phyloP scores from a whole-genome alignment of 2,113 vertebrate genomes.

The Salvelinus fontinalis region DNA sequence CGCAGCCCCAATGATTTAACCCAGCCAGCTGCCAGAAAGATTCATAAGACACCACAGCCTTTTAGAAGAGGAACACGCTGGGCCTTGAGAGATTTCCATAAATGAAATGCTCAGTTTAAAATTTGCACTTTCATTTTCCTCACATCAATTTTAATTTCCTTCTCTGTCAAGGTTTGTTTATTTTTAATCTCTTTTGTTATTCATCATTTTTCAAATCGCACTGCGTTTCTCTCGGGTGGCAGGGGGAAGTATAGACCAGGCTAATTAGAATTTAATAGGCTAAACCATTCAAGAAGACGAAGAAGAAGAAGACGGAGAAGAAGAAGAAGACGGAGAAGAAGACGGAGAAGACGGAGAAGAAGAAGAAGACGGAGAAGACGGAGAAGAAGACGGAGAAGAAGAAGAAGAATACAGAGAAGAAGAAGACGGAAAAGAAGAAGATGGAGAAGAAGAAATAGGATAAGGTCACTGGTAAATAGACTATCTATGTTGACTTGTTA shows the following conservation, averaged over 20 bases:
- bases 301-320: background rate
- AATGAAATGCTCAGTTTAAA: conserved; percentile 52
- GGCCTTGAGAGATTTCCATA: conserved; percentile 47
- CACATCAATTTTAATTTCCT: conserved; percentile 36
- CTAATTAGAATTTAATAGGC: conserved; percentile 48
- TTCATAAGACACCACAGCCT: conserved; percentile 22
- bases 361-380: no score
- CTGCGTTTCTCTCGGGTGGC: background rate
- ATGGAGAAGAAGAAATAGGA: no score
- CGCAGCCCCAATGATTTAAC: conserved; percentile 1
- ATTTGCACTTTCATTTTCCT: conserved; percentile 7
- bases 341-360: no score
- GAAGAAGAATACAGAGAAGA: no score
- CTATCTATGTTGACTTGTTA: no score
- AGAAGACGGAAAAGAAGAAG: no score
- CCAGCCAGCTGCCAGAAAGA: conserved; percentile 42
- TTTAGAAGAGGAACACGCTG: conserved; percentile 32
- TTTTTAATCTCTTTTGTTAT: conserved; percentile 66
- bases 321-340: no score
- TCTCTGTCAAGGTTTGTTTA: conserved; percentile 58
- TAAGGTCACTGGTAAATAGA: no score
- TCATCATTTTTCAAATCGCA: conserved; percentile 45
- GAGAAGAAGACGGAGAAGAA: rapidly evolving
- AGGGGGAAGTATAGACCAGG: conserved; percentile 29
- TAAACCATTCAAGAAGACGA: conserved; percentile 44